These are phyloP conservation scores for Spatula versicolor DNA, from an alignment of 2,797 vertebrate species.

Conservation along the genomic window DNA sequence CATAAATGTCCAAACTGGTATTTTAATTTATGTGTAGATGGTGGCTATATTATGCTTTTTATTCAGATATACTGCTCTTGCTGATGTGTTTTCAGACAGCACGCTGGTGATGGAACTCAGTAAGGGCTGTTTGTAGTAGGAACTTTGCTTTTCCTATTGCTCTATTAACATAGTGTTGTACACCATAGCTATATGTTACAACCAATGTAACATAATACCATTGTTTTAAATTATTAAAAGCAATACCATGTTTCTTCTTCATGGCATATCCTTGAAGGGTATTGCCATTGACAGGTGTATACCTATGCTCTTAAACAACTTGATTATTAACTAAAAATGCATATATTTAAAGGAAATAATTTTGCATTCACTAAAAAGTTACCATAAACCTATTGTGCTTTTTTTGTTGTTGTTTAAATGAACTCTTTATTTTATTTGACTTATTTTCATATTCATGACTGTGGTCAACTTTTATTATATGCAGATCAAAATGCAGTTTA, in stretches of 20 bases:
- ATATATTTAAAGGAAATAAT: background rate
- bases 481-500: conserved; percentile 21
- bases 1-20: background rate
- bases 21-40: background rate
- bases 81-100: background rate
- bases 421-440: background rate
- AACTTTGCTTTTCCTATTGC: background rate
- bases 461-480: background rate
- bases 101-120: background rate
- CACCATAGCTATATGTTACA: background rate
- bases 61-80: background rate
- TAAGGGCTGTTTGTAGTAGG: background rate
- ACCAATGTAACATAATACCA: background rate
- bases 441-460: conserved; percentile 9
- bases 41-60: background rate
- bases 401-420: background rate
- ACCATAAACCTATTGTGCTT: background rate
- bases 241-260: background rate
- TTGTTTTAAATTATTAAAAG: background rate
- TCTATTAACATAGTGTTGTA: background rate
- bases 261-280: background rate
- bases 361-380: background rate
- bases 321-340: background rate
- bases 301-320: fast-evolving
- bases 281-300: background rate